Base-by-base conservation (phyloP, 2,888 invertebrate genomes). In the Pteria penguin region DNA sequence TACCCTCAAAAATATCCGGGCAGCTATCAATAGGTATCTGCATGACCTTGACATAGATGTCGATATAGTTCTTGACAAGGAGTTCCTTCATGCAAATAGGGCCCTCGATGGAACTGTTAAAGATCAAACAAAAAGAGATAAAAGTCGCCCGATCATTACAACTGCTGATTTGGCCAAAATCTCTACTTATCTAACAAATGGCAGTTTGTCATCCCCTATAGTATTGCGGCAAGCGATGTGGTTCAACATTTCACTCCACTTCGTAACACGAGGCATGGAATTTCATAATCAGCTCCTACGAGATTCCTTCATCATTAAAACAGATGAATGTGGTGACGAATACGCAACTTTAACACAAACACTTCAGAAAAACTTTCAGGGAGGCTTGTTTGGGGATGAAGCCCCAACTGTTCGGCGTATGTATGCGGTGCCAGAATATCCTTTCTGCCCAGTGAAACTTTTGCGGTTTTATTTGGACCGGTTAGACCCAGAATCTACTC, bases 221-320 rank as follows among this genome's bases (percentile, higher is more conserved):
- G 36, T 71, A 32, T 61, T 65, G 1, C 52, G 76, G 8, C 55
- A 58, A 31, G 57, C 55, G n/a, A 66, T 72, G 2, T 68, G 68
- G 72, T 68, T 58, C 24, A 36, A 68, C 24, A 27, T 72, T 2
- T 55, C 72, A 0, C 22, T 72, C 4, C 62, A 68, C 14, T 76
- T 72, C 27, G 68, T 76, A 5, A 61, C 72, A 2, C 33, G 72
- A 18, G 68, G 68, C 5, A 61, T 72, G 22, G 76, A 72, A 69
- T 72, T 76, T 29, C 63, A 76, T 45, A 27, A 72, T 2, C 72
- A 72, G 32, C 65, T 72, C 2, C 32, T 14, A 11, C 62, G 18
- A 0, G 3, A 54, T 4, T 71, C 55, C 0, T 62, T 71, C 29
- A 33, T 55, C 1, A 61, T 55, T 22, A 31, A 52, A 54, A 8